Evolutionary conservation across 2,113 vertebrate species (phyloP), one percentile per base, ranked within the genome.

Genomic region (Thymallus thymallus): DNA sequence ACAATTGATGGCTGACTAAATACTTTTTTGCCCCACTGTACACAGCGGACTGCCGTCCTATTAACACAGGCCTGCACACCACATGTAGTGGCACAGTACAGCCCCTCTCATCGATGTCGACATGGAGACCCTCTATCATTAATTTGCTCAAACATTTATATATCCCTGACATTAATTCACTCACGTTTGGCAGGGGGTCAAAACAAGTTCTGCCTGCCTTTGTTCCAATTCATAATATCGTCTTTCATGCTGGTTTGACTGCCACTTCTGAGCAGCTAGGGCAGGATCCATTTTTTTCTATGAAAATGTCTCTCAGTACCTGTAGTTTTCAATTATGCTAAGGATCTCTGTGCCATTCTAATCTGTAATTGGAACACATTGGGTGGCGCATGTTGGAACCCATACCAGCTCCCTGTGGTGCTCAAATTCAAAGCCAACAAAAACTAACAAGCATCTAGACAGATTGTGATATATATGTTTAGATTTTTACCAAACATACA

Each of bases 361-460:
- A 83, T 80, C 80, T 84, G 76, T 84, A 87, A 87, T 83, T 84
- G 80, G 81, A 79, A 77, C 74, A 80, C 68, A 74, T 81, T 77
- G 77, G 69, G 66, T 74, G 73, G 67, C 66, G 65, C 76, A 13
- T 77, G 72, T 81, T 77, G 76, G 79, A 83, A 81, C 70, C 72
- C 67, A 79, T 63, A 71, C 61, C 5, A 12, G 20, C 56, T 70
- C 22, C 74, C 75, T 29, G 23, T 60, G 23, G 80, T 29, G 24
- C 48, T 76, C 63, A 69, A 16, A 81, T 79, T 62, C 76, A 74
- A 82, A 74, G 60, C 78, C 35, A 41, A 61, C 26, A 56, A 71
- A 71, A 72, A 64, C 76, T 75, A 79, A 45, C 75, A 77, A 73
- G 72, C 80, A 80, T 80, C 75, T 79, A 76, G 79, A 56, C 66